Percentiles rank a stretch among this genome's conserved stretches.
These are phyloP conservation scores for Gavialis gangeticus DNA, from an alignment of 2,113 vertebrate species.

Conservation along the genomic window DNA sequence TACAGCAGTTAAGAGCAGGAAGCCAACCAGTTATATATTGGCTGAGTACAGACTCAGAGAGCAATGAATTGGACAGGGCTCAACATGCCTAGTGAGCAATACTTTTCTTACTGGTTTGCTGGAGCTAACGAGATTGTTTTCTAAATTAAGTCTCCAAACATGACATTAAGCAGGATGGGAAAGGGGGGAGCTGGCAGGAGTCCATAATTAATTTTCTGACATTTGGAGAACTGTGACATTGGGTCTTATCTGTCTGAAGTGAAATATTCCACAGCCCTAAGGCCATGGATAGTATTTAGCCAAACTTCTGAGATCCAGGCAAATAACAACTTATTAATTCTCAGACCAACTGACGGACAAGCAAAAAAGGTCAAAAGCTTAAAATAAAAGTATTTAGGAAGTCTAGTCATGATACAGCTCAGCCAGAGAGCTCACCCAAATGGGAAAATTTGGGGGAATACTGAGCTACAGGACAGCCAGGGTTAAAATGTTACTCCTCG, in stretches of 20 bases:
- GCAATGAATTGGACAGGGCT: background rate
- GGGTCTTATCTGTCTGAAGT: slow-evolving; percentile 23
- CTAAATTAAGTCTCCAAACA: slow-evolving; percentile 39
- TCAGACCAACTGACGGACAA: slow-evolving; percentile 4
- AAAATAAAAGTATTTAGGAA: background rate
- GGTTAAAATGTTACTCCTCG: background rate
- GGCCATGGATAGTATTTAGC: slow-evolving; percentile 24
- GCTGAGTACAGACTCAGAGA: background rate
- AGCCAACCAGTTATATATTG: background rate
- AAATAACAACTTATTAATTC: slow-evolving; percentile 20
- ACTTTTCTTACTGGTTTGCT: slow-evolving; percentile 3
- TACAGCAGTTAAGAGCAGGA: too few relatives aligned
- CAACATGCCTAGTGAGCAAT: background rate
- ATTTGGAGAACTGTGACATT: slow-evolving; percentile 64
- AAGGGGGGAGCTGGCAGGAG: slow-evolving; percentile 35
- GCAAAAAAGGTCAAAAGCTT: background rate
- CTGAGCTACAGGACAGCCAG: background rate
- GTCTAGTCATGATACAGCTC: background rate
- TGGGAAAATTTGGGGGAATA: background rate
- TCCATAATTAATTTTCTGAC: slow-evolving; percentile 61
- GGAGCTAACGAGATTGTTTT: slow-evolving; percentile 29
- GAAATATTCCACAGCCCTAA: slow-evolving; percentile 15
- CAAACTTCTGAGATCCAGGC: slow-evolving; percentile 25
- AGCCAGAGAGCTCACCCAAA: background rate
- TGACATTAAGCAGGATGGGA: slow-evolving; percentile 33